Base-by-base conservation (phyloP, 2,797 vertebrate genomes). In the Cuniculus paca region DNA sequence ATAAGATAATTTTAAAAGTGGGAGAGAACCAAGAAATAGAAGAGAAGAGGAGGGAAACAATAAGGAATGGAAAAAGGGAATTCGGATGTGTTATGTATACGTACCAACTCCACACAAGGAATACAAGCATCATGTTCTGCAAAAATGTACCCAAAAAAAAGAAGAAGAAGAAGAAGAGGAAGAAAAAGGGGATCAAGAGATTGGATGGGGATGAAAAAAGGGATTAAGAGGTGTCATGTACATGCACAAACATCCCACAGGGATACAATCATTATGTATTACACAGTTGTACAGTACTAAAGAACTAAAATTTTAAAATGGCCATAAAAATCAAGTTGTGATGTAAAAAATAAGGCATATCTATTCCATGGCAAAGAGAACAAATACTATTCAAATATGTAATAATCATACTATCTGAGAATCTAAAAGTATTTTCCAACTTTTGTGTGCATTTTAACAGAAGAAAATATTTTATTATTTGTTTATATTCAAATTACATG, bases 331-430 rank as follows among this genome's bases (percentile, higher is more conserved):
- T 7, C 60, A 52, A 84, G 22, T 86, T 22, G 11, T 79, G 81
- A 74, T 61, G 28, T 78, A 92, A 95, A 94, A 85, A 50, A 80
- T 24, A 39, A 81, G 4, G 45, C 60, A 81, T 58, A 24, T 31
- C 26, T 54, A 88, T 87, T 87, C 10, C 81, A 22, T 84, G 36
- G 31, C 61, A 94, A 94, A 34, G 19, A 77, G n/a, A 78, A 78
- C 17, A 34, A 94, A 75, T 0, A 77, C 0, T 1, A 60, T 56
- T 48, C 28, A 96, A 79, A 74, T 70, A 78, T 36, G 10, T 56
- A 87, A 81, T 26, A 88, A 83, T 39, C 9, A 94, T 39, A 60
- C 28, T 87, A 31, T 24, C 14, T 75, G 19, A 90, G 42, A 81
- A 90, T 65, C 11, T 26, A 36, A 93, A 80, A 96, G 39, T 39